These are phyloP conservation scores for Aspiorhynchus laticeps DNA, from an alignment of 2,113 vertebrate genomes.

Conservation along the genomic window DNA sequence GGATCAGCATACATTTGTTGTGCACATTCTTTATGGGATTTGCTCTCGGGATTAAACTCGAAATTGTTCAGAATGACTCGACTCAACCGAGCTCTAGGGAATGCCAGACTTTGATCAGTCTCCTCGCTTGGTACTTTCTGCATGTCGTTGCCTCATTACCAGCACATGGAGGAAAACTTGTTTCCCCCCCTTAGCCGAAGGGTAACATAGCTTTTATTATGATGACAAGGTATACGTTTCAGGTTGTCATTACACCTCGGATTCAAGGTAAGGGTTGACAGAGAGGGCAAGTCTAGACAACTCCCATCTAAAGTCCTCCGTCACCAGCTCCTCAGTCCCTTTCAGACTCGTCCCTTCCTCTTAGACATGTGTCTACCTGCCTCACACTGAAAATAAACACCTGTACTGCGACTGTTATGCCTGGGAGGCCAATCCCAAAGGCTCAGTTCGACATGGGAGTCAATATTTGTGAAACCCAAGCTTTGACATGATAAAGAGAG, in stretches of 20 bases:
- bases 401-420: slow-evolving; percentile 34
- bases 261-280: slow-evolving; percentile 28
- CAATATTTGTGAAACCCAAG: slow-evolving; percentile 40
- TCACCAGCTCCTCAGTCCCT: slow-evolving; percentile 31
- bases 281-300: slow-evolving; percentile 47
- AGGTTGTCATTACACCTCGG: slow-evolving; percentile 23
- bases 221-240: slow-evolving; percentile 17
- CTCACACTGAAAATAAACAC: slow-evolving; percentile 53
- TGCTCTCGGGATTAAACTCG: slow-evolving; percentile 37
- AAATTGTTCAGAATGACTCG: slow-evolving; percentile 39
- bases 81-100: slow-evolving; percentile 30
- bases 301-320: slow-evolving; percentile 21
- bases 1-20: slow-evolving; percentile 42
- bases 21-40: slow-evolving; percentile 35
- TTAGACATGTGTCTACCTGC: slow-evolving; percentile 49
- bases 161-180: slow-evolving; percentile 28
- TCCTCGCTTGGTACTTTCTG: slow-evolving; percentile 35
- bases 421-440: slow-evolving; percentile 44
- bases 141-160: slow-evolving; percentile 35
- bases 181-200: neutral
- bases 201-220: neutral
- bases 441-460: slow-evolving; percentile 40
- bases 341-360: slow-evolving; percentile 24
- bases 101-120: slow-evolving; percentile 43
- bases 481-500: slow-evolving; percentile 2